phyloP scores from a whole-genome alignment of 2,797 vertebrate species.

The Gymnocypris eckloni region DNA sequence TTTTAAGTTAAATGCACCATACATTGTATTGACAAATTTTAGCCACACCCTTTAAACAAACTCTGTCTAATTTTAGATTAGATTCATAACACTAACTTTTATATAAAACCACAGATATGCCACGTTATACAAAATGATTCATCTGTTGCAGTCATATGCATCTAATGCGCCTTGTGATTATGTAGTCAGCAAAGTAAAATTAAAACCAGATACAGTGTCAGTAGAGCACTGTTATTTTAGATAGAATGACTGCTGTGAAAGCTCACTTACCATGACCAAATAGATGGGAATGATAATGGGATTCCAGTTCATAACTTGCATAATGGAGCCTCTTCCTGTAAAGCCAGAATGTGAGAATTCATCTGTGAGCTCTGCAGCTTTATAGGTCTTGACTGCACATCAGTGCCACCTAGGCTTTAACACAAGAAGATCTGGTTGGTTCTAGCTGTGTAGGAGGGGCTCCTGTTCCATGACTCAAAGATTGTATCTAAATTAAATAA shows the following conservation, averaged over 20 bases:
- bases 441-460: conserved; percentile 49
- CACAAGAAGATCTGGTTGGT: conserved; percentile 55
- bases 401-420: conserved; percentile 63
- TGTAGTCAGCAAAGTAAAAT: background rate
- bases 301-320: conserved; percentile 44
- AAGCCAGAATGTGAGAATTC: conserved; percentile 54
- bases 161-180: background rate
- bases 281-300: conserved; percentile 16
- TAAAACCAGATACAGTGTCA: conserved; percentile 13
- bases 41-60: conserved; percentile 4
- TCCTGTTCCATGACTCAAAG: background rate
- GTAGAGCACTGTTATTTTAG: background rate
- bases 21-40: background rate
- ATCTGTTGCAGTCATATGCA: background rate
- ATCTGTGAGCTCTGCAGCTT: conserved; percentile 54
- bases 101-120: background rate
- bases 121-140: background rate
- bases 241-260: conserved; percentile 23
- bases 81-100: background rate
- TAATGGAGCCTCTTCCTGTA: conserved; percentile 53
- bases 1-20: background rate
- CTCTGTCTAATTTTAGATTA: background rate
- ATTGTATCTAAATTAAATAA: background rate
- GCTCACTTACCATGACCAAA: conserved; percentile 47
- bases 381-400: conserved; percentile 58